Evolutionary conservation across 1,140 invertebrate genomes (phyloP).

Genomic region (Tetraneura akinire): DNA sequence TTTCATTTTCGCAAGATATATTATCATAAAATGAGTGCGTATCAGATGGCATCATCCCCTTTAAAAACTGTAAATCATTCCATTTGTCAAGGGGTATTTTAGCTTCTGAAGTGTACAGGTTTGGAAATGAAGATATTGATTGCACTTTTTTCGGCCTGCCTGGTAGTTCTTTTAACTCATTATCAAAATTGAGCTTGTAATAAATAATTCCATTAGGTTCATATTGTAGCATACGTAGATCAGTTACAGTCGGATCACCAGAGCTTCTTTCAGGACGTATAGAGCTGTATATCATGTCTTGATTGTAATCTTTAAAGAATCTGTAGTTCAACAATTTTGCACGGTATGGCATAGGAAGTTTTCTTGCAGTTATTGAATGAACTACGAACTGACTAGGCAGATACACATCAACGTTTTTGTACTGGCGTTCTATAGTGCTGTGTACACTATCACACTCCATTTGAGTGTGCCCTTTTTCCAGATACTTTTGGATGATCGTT

Average conservation of each 20-base stretch:
- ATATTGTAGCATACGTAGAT: background rate
- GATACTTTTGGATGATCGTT: slow-evolving; percentile 59
- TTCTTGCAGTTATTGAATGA: background rate
- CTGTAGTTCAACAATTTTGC: background rate
- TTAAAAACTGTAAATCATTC: background rate
- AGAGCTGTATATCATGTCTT: background rate
- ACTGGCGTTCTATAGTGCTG: slow-evolving; percentile 53
- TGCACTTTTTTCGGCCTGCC: background rate
- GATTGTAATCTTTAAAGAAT: background rate
- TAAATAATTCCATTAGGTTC: background rate
- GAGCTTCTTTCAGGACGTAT: background rate
- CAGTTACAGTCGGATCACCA: background rate
- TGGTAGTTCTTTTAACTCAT: background rate
- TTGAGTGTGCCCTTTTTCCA: slow-evolving; percentile 59
- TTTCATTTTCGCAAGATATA: background rate
- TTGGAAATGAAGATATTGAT: background rate
- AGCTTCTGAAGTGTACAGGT: background rate
- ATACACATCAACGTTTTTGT: slow-evolving; percentile 7
- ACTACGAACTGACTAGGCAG: background rate
- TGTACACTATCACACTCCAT: slow-evolving; percentile 60
- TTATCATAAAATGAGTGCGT: background rate
- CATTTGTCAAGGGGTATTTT: background rate
- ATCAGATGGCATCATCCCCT: background rate
- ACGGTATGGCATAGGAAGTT: background rate
- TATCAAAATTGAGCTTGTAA: background rate